These are phyloP conservation scores for Yponomeuta evonymella DNA, from an alignment of 2,888 invertebrate species.

Conservation along the genomic window DNA sequence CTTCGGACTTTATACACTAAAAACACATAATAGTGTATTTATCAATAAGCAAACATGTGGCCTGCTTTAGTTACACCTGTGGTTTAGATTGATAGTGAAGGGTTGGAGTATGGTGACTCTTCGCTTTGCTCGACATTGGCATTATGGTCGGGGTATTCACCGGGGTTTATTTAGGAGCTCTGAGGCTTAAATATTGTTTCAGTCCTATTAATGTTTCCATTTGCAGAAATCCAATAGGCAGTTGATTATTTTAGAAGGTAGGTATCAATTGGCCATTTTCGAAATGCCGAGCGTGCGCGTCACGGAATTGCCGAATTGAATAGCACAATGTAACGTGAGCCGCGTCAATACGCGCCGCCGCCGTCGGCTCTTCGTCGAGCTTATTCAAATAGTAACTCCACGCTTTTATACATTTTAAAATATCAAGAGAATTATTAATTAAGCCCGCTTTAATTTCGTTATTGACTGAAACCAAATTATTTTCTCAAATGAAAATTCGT, in stretches of 20 bases:
- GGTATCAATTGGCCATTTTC: background rate
- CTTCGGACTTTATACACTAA: too few relatives aligned
- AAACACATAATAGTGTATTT: too few relatives aligned
- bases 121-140: too few relatives aligned
- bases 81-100: too few relatives aligned
- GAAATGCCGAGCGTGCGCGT: background rate
- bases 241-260: background rate
- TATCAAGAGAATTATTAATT: constrained; percentile 30
- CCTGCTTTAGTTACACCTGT: too few relatives aligned
- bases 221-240: background rate
- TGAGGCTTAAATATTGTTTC: background rate
- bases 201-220: background rate
- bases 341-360: constrained; percentile 13
- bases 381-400: constrained; percentile 28
- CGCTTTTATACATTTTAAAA: constrained; percentile 24
- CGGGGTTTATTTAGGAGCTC: background rate
- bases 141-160: background rate
- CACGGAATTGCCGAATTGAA: constrained; percentile 5
- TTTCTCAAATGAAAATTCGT: constrained; percentile 25
- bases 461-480: constrained; percentile 27
- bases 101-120: too few relatives aligned
- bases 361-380: constrained; percentile 19
- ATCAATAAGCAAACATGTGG: too few relatives aligned
- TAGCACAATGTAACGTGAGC: constrained; percentile 16
- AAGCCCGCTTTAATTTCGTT: constrained; percentile 29